phyloP scores from a whole-genome alignment of 2,888 invertebrate genomes.

The Piscicola geometra region DNA sequence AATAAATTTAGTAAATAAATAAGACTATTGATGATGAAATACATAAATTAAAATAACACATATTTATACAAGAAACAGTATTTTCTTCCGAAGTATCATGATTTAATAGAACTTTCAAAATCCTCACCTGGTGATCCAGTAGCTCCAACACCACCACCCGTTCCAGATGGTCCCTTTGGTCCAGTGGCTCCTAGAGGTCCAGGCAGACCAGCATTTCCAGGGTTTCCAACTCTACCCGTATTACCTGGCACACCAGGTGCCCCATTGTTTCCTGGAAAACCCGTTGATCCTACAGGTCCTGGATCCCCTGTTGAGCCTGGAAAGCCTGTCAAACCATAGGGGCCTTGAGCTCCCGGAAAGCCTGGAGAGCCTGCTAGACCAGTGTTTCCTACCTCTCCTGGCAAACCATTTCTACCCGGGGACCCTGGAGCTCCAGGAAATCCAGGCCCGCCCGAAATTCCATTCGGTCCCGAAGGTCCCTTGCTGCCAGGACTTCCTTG shows the following conservation, averaged over 20 bases:
- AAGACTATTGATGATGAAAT: too few species aligned
- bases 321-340: slow-evolving; percentile 38
- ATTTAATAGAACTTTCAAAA: too few species aligned
- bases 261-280: slow-evolving; percentile 34
- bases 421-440: not conserved
- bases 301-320: slow-evolving; percentile 39
- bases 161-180: slow-evolving; percentile 20
- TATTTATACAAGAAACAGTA: too few species aligned
- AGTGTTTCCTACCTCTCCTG: slow-evolving; percentile 3
- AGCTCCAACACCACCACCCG: slow-evolving; percentile 26
- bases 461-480: slow-evolving; percentile 3
- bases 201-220: not conserved
- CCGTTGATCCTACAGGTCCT: slow-evolving; percentile 36
- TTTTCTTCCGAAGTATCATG: too few species aligned
- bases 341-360: slow-evolving; percentile 36
- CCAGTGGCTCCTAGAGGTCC: not conserved
- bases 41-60: too few species aligned
- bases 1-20: too few species aligned
- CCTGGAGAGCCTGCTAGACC: slow-evolving; percentile 8
- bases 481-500: slow-evolving; percentile 23
- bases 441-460: not conserved
- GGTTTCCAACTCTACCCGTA: slow-evolving; percentile 3
- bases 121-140: slow-evolving; percentile 20
- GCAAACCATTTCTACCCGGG: not conserved
- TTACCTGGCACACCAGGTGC: not conserved